Conservation (phyloP, 2,888 invertebrate genomes). For the Plebejus melissa region DNA sequence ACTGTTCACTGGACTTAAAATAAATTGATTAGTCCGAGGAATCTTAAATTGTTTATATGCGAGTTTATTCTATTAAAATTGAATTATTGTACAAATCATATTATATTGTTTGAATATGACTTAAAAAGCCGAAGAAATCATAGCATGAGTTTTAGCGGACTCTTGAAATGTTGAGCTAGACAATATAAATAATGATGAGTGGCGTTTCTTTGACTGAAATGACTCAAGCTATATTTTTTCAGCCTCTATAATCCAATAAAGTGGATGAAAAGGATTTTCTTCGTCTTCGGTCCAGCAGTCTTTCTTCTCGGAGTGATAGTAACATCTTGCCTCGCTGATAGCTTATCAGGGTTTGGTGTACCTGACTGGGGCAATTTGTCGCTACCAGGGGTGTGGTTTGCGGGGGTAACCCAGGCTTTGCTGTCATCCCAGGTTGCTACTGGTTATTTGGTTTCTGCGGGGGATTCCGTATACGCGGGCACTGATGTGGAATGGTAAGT, state of each 20-base stretch:
- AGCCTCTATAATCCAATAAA: slow-evolving; percentile 64
- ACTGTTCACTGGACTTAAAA: no score
- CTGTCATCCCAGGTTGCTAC: slow-evolving; percentile 59
- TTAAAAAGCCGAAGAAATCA: no score
- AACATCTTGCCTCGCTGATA: slow-evolving; percentile 44
- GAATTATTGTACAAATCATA: no score
- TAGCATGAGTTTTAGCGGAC: no score
- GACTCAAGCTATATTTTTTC: background rate
- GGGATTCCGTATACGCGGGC: slow-evolving; percentile 55
- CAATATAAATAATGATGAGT: background rate
- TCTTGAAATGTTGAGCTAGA: no score
- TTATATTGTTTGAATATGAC: no score
- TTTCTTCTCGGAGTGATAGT: slow-evolving; percentile 45
- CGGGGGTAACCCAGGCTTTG: slow-evolving; percentile 55
- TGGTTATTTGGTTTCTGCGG: slow-evolving; percentile 58
- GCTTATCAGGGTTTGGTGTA: slow-evolving; percentile 41
- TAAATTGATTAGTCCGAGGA: no score
- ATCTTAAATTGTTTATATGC: no score
- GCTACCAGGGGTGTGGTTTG: slow-evolving; percentile 56
- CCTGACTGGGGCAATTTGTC: slow-evolving; percentile 49
- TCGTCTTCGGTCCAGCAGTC: slow-evolving; percentile 48
- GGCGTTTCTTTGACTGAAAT: background rate
- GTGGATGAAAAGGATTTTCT: slow-evolving; percentile 59
- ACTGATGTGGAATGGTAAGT: slow-evolving; percentile 60
- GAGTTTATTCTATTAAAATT: no score